These are phyloP conservation scores for Pomatostomus ruficeps DNA, from an alignment of 2,113 vertebrate species.

Conservation along the genomic window DNA sequence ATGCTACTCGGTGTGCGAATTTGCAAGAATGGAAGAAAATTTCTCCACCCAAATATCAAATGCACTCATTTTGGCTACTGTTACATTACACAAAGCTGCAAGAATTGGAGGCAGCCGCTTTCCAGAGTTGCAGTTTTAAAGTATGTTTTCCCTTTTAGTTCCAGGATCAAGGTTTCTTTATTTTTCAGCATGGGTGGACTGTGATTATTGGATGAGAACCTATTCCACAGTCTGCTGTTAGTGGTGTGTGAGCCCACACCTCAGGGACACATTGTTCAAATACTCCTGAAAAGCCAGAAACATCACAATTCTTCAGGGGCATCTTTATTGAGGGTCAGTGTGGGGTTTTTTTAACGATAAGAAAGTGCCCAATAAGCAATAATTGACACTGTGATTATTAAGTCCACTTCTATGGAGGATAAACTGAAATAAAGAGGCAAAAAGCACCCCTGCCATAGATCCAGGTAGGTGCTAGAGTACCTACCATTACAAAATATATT, in stretches of 20 bases:
- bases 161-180: background rate
- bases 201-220: background rate
- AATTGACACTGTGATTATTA: background rate
- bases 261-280: background rate
- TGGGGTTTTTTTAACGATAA: background rate
- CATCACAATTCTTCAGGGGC: background rate
- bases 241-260: background rate
- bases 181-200: background rate
- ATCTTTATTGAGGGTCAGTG: background rate
- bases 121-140: background rate
- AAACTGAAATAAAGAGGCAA: background rate
- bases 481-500: fast-evolving
- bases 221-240: background rate
- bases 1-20: constrained; percentile 36
- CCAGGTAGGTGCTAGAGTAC: background rate
- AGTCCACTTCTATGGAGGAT: background rate
- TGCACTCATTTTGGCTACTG: background rate
- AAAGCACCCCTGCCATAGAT: background rate
- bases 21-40: constrained; percentile 35
- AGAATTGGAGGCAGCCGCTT: background rate
- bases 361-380: background rate
- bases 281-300: background rate
- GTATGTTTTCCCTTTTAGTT: background rate
- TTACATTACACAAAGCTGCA: background rate
- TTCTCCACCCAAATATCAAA: constrained; percentile 18